phyloP scores from a whole-genome alignment of 2,888 invertebrate genomes.

The Byasa hedistus region DNA sequence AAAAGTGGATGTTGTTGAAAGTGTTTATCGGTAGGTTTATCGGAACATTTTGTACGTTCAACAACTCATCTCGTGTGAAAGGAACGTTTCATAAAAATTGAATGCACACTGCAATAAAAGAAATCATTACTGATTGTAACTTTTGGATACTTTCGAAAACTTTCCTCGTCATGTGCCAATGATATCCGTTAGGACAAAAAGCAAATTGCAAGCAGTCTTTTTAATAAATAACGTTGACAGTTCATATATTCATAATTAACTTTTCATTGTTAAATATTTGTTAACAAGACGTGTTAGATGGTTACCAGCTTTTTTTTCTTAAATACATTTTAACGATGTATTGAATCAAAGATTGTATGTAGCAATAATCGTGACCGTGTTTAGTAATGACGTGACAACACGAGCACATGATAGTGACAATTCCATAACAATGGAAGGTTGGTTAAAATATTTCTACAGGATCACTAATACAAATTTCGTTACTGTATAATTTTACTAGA shows the following conservation, averaged over 20 bases:
- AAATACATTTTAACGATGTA: too few relatives aligned
- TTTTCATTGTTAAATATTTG: background rate
- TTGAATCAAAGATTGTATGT: too few relatives aligned
- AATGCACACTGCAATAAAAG: conserved; percentile 29
- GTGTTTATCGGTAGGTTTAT: background rate
- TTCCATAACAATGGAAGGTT: too few relatives aligned
- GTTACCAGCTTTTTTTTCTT: too few relatives aligned
- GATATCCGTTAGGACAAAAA: background rate
- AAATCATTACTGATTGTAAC: conserved; percentile 19
- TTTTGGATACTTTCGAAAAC: conserved; percentile 26
- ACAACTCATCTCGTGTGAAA: conserved; percentile 27
- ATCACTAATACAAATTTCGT: too few relatives aligned
- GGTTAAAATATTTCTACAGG: too few relatives aligned
- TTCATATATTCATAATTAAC: background rate
- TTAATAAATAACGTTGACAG: background rate
- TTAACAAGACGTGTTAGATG: too few relatives aligned
- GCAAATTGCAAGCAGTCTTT: background rate
- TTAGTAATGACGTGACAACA: too few relatives aligned
- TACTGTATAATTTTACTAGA: too few relatives aligned
- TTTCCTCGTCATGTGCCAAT: conserved; percentile 17
- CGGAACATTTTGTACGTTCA: conserved; percentile 13
- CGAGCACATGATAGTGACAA: too few relatives aligned
- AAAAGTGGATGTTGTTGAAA: background rate
- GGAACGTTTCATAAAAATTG: conserved; percentile 15
- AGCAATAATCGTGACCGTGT: too few relatives aligned